Evolutionary conservation across 2,888 invertebrate species (phyloP), one percentile per base, ranked within the genome.

Genomic region (Epinotia ramella): DNA sequence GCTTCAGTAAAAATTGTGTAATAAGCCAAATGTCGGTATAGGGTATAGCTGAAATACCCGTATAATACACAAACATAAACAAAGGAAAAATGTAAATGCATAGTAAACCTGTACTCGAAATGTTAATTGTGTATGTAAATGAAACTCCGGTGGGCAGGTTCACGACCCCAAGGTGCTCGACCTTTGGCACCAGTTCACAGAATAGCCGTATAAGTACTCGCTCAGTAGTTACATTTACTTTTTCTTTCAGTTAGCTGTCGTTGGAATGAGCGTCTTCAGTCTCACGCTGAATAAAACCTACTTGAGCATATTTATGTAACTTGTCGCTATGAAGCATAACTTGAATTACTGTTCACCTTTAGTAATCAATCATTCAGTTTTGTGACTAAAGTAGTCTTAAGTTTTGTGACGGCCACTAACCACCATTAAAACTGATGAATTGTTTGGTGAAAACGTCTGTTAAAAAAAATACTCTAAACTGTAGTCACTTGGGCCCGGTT

Each of bases 51-150:
- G 44, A 44, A 44, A 12, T 44, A 44, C 3, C 44, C 12, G 3
- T 44, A 44, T 44, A 11, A 3, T 44, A 44, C 11, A 2, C 12
- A 12, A 33, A 33, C 7, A 12, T 44, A 46, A 46, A 46, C 0
- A 3, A 46, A 46, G 13, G 13, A 46, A 13, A 46, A 46, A 46
- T 13, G 13, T 13, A 6, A 53, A n/a, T 53, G 49, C 1, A 16
- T 9, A 49, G 16, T 20, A 20, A 70, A 73, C 44, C 40, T 56
- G 65, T 67, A 65, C 24, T 68, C 12, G 28, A 63, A 75, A 75
- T 80, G 82, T 83, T 88, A 89, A 88, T 90, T 86, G 80, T 81
- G 84, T 86, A 90, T 89, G 88, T 87, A 88, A 88, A 90, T 86
- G 80, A 80, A 82, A 75, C 78, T 77, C 81, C 44, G n/a, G 69